Evolutionary conservation across 2,888 invertebrate species (phyloP), one percentile per base, ranked within the genome.

Genomic region (Ischnura elegans): DNA sequence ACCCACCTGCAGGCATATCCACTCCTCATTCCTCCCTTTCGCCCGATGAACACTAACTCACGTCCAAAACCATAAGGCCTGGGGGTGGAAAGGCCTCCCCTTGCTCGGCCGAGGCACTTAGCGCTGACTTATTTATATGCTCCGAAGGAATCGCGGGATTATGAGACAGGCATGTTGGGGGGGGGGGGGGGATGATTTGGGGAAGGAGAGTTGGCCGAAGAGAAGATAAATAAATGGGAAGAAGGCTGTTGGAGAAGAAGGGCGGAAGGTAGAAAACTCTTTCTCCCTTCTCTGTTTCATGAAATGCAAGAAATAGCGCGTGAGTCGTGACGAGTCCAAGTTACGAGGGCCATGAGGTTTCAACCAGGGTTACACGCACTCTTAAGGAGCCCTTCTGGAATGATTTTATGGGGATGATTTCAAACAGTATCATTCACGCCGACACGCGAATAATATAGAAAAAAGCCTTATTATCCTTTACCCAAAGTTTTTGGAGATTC

Each of bases 61-160:
- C 76, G 29, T 29, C 36, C 76, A 61, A n/a, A 61, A 61, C 61
- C n/a, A 3, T 51, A 10, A 3, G 61, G 61, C 25, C 19, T 76
- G 8, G 8, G 61, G 61, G 29, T 36, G 76, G 36, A 5, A 36
- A 86, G 86, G 85, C 42, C 61, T 61, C 25, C 55, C 43, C 51
- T 51, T 19, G 16, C 19, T 51, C 51, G 51, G 16, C 51, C 43
- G 90, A 90, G 90, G 90, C 90, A 90, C 90, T 90, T 90, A 90
- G 61, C 61, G 90, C 90, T 90, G 90, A 90, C 66, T 90, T 90
- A 90, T 90, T 90, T 90, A 61, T 90, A 87, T 87, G 87, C 87
- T 87, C 87, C 42, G 90, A 90, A 90, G 90, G 61, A 90, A 90
- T 90, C 90, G 90, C 90, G 43, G 90, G 90, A 90, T 90, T 90